A percentile compares a stretch with the other conserved stretches of the same genome.
Conservation (phyloP, 2,797 vertebrate genomes). For the Schizothorax lantsangensis region DNA sequence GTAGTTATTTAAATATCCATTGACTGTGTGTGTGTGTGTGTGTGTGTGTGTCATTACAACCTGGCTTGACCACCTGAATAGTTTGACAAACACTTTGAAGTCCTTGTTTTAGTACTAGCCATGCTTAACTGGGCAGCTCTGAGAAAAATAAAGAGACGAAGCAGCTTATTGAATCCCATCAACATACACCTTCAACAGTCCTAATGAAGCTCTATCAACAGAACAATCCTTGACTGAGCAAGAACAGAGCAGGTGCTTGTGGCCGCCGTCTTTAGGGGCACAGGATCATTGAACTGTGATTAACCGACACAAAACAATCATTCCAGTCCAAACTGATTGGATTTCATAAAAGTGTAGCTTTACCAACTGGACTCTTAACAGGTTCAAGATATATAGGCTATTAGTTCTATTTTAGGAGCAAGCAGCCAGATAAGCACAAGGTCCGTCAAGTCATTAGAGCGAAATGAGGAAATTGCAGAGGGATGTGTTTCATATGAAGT, state of each 20-base stretch:
- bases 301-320: conserved; percentile 53
- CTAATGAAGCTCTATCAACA: conserved; percentile 74
- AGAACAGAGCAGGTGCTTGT: conserved; percentile 73
- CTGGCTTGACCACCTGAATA: conserved; percentile 18
- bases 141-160: conserved; percentile 64
- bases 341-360: conserved; percentile 51
- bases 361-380: conserved; percentile 24
- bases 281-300: conserved; percentile 47
- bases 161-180: conserved; percentile 71
- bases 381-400: conserved; percentile 41
- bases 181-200: conserved; percentile 75
- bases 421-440: conserved; percentile 42
- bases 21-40: background rate
- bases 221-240: conserved; percentile 72
- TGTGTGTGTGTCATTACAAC: background rate
- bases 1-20: background rate
- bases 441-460: conserved; percentile 26
- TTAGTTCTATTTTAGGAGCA: conserved; percentile 47
- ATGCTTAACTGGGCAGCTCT: conserved; percentile 36
- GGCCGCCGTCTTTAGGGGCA: conserved; percentile 53
- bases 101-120: conserved; percentile 40
- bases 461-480: conserved; percentile 27
- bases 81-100: conserved; percentile 60
- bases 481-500: conserved; percentile 32
- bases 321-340: conserved; percentile 60